A percentile compares a stretch with the other conserved stretches of the same genome.
Evolutionary conservation across 2,797 vertebrate species (phyloP).

Genomic region (Rhynchotus rufescens): DNA sequence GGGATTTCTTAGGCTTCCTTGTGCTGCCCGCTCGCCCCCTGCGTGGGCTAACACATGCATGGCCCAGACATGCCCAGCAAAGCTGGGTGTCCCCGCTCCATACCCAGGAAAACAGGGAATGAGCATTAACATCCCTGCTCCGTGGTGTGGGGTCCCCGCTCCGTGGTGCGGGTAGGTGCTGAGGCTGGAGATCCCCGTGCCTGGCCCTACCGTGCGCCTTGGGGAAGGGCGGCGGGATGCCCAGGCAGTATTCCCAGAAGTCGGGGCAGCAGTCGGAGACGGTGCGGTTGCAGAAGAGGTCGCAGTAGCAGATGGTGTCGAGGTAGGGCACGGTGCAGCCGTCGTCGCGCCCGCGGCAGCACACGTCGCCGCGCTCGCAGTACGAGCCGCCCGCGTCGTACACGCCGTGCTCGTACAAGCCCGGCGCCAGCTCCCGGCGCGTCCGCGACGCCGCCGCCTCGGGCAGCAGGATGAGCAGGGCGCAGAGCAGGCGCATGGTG

Average conservation of each 20-base stretch:
- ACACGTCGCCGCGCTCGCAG: conserved; percentile 88
- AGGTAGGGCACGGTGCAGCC: conserved; percentile 92
- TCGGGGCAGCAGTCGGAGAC: conserved; percentile 97
- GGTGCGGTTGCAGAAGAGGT: conserved; percentile 97
- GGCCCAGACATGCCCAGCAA: conserved; percentile 47
- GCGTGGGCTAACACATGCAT: neutral
- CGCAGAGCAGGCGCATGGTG: neutral
- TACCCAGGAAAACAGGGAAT: too few relatives aligned
- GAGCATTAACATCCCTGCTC: too few relatives aligned
- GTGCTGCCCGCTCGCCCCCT: neutral
- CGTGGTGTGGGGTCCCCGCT: neutral
- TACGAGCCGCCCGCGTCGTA: conserved; percentile 90
- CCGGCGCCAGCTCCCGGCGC: conserved; percentile 87
- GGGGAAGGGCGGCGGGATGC: conserved; percentile 74
- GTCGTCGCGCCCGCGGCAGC: conserved; percentile 90
- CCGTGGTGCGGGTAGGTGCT: neutral
- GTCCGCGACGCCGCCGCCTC: conserved; percentile 43
- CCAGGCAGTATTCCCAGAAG: conserved; percentile 93
- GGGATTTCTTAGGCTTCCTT: conserved; percentile 50
- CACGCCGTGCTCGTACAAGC: conserved; percentile 89
- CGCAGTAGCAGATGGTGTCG: conserved; percentile 97
- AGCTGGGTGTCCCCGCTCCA: neutral
- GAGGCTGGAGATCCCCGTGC: neutral
- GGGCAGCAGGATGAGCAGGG: conserved; percentile 63
- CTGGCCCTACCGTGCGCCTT: conserved; percentile 56